These are phyloP conservation scores for Pseudomyrmex gracilis DNA, from an alignment of 1,140 invertebrate species.

Conservation along the genomic window DNA sequence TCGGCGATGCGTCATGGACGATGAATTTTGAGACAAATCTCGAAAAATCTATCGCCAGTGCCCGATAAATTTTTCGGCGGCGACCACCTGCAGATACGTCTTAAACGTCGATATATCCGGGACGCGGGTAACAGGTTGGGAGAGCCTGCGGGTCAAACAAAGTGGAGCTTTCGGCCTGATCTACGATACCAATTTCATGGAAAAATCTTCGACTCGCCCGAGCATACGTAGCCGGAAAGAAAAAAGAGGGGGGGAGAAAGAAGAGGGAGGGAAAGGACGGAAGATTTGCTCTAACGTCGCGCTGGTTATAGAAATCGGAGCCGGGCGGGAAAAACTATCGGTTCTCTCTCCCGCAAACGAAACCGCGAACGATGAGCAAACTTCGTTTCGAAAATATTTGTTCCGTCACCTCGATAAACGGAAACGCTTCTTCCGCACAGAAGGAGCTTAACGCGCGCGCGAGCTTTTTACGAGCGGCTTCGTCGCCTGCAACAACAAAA, in stretches of 20 bases:
- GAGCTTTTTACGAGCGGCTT: constrained; percentile 10
- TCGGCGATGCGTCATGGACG: constrained; percentile 33
- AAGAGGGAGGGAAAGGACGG: background rate
- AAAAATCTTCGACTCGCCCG: constrained; percentile 66
- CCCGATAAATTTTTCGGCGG: constrained; percentile 51
- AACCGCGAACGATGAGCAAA: constrained; percentile 55
- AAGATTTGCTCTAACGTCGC: constrained; percentile 50
- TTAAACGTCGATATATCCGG: constrained; percentile 64
- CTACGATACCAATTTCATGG: constrained; percentile 66
- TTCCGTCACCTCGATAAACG: constrained; percentile 47
- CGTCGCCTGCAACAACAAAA: constrained; percentile 24
- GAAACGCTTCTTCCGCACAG: constrained; percentile 15
- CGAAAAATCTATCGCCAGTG: constrained; percentile 53
- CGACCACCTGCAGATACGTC: constrained; percentile 54
- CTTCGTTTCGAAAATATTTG: constrained; percentile 57
- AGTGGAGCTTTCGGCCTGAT: constrained; percentile 69
- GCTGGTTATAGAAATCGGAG: constrained; percentile 49
- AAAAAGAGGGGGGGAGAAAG: background rate
- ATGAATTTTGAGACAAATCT: constrained; percentile 60
- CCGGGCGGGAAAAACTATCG: constrained; percentile 40
- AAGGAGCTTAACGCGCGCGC: constrained; percentile 43
- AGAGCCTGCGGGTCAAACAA: constrained; percentile 64
- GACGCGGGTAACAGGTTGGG: constrained; percentile 55
- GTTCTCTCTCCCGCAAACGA: constrained; percentile 36
- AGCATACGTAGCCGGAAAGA: constrained; percentile 29